Percentiles rank a stretch among this genome's conserved stretches.
phyloP scores from a whole-genome alignment of 2,888 invertebrate genomes.

The Andrena bucephala region DNA sequence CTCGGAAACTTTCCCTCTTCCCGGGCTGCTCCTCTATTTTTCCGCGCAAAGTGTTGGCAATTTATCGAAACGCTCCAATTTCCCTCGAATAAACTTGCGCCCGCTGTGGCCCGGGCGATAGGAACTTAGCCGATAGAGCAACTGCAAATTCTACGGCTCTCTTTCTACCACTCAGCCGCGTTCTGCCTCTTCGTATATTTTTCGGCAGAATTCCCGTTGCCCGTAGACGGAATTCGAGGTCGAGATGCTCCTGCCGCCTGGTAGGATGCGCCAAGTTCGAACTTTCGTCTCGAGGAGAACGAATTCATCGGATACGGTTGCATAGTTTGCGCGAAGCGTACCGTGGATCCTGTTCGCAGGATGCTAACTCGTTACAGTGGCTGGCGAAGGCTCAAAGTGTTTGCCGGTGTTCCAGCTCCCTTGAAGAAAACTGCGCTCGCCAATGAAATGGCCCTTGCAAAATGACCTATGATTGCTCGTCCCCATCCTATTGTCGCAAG shows the following conservation, averaged over 20 bases:
- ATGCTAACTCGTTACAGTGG: not conserved
- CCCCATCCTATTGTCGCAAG: too few species aligned
- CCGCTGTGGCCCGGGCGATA: not conserved
- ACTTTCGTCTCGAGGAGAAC: conserved; percentile 24
- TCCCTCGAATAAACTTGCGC: conserved; percentile 28
- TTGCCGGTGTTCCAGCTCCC: not conserved
- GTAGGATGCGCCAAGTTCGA: not conserved
- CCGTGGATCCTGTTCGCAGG: not conserved
- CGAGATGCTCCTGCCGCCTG: not conserved
- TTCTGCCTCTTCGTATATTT: not conserved
- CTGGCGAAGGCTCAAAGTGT: not conserved
- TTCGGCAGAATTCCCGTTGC: not conserved
- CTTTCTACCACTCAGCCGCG: not conserved
- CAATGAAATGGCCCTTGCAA: too few species aligned
- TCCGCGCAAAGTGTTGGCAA: conserved; percentile 27
- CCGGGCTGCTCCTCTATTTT: conserved; percentile 1
- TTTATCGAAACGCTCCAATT: conserved; percentile 37
- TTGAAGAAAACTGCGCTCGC: not conserved
- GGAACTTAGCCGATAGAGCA: conserved; percentile 3
- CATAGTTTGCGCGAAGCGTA: conserved; percentile 36
- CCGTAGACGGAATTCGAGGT: not conserved
- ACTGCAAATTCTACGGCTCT: conserved; percentile 17
- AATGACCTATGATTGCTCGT: too few species aligned
- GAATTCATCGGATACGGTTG: conserved; percentile 43
- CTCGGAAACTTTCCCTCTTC: conserved; percentile 2